Base-by-base conservation (phyloP, 2,113 vertebrate genomes). In the Rhabdomys dilectus region DNA sequence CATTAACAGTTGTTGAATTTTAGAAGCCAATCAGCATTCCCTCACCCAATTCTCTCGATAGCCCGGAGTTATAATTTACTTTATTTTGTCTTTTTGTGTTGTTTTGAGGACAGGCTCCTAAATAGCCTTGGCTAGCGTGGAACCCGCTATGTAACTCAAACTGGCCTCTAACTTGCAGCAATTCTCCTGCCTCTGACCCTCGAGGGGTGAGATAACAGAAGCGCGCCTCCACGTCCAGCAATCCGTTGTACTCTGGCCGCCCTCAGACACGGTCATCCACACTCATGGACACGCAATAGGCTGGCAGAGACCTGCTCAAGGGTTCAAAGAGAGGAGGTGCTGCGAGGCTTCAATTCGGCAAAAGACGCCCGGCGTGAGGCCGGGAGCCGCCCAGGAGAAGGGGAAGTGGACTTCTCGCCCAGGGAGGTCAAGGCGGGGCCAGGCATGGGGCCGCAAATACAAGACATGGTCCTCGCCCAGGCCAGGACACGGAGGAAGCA, bases 291-390 rank as follows among this genome's bases (percentile, higher is more conserved):
- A 60, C 7, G 15, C 51, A 76, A 51, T 11, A 51, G 53, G 53
- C 13, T 16, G 4, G 1, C 11, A 7, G 19, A 60, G 19, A 26
- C 39, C 1, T 22, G 68, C 62, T 51, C 62, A 68, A 36, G 17
- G 13, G 66, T 88, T 56, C 82, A 73, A 36, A 58, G 58, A 36
- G 17, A 17, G 2, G 51, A 48, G 22, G 26, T 6, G 36, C 17
- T 1, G 53, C 26, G 13, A 42, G 29, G 39, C 36, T 19, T 12
- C 78, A 5, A 51, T 11, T 13, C 1, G 2, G 15, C 0, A 66
- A 34, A 75, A 17, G 24, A 22, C 1, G 12, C 26, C 87, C 0
- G 45, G 31, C 42, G 0, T 5, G 24, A 19, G 13, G 8, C 39
- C 15, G 39, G 82, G 58, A 64, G 26, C 82, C 0, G 24, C 5